Percentiles rank a stretch among this genome's conserved stretches.
Evolutionary conservation across 2,888 invertebrate species (phyloP).

Genomic region (Apodemia zela): DNA sequence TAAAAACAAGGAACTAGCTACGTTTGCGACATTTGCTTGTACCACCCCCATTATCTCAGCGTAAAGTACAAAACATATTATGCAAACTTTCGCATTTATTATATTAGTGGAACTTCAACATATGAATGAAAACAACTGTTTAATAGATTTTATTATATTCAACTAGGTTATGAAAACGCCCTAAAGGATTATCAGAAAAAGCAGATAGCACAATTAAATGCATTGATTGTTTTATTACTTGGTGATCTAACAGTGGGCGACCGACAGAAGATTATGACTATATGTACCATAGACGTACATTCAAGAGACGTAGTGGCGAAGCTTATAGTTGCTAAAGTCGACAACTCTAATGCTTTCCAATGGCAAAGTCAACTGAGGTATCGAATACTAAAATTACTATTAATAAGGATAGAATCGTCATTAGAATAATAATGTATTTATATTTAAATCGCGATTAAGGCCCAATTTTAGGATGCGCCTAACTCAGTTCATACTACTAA

Average conservation of each 20-base stretch:
- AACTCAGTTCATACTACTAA: too few species aligned
- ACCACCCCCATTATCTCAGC: too few species aligned
- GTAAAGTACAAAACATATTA: too few species aligned
- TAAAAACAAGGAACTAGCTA: too few species aligned
- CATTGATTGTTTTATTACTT: slow-evolving; percentile 89
- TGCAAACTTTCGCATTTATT: too few species aligned
- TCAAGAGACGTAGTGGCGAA: slow-evolving; percentile 95
- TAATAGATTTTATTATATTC: slow-evolving; percentile 18
- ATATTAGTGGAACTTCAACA: too few species aligned
- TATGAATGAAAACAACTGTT: too few species aligned
- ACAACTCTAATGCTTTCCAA: slow-evolving; percentile 88
- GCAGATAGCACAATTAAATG: slow-evolving; percentile 90
- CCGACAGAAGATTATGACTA: slow-evolving; percentile 97
- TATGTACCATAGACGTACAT: slow-evolving; percentile 97
- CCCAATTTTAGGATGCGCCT: too few species aligned
- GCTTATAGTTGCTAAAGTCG: slow-evolving; percentile 90
- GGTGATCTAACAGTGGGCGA: slow-evolving; percentile 91
- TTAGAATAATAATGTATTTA: too few species aligned
- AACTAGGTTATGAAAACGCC: slow-evolving; percentile 89
- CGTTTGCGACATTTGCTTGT: too few species aligned
- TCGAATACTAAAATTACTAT: neutral
- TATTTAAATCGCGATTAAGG: too few species aligned
- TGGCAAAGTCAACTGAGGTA: slow-evolving; percentile 94
- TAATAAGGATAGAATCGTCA: too few species aligned
- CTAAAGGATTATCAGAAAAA: slow-evolving; percentile 95